Evolutionary conservation across 2,888 invertebrate species (phyloP).

Genomic region (Mesorhabditis spiculigera): DNA sequence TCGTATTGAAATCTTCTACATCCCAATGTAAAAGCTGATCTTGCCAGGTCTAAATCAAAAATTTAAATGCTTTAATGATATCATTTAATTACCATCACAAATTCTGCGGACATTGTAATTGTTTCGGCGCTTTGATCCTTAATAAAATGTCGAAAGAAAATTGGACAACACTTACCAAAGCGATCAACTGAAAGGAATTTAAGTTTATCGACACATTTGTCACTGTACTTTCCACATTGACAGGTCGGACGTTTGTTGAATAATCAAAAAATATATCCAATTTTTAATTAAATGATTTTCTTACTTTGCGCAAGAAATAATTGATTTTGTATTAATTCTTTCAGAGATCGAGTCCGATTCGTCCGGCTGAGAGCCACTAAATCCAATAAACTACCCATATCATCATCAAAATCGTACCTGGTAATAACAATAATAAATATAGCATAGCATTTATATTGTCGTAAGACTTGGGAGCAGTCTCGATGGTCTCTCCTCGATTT

Average conservation of each 20-base stretch:
- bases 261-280: not conserved
- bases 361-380: not conserved
- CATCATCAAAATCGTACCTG: not conserved
- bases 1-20: not conserved
- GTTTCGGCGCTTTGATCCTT: conserved; percentile 5
- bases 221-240: not conserved
- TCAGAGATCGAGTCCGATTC: not conserved
- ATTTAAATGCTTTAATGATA: not conserved
- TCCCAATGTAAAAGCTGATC: not conserved
- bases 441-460: not conserved
- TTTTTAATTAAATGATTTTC: not conserved
- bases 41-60: not conserved
- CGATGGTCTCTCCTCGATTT: too few species aligned
- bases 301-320: not conserved
- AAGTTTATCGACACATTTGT: conserved; percentile 1
- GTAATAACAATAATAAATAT: not conserved
- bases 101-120: conserved; percentile 1
- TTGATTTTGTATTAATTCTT: conserved; percentile 1
- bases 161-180: not conserved
- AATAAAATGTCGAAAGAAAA: not conserved
- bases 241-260: not conserved
- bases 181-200: not conserved
- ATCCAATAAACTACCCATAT: not conserved
- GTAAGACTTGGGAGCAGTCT: too few species aligned
- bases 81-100: conserved; percentile 5